Base-by-base conservation (phyloP, 2,888 invertebrate species). In the Dexiosoma caninum region DNA sequence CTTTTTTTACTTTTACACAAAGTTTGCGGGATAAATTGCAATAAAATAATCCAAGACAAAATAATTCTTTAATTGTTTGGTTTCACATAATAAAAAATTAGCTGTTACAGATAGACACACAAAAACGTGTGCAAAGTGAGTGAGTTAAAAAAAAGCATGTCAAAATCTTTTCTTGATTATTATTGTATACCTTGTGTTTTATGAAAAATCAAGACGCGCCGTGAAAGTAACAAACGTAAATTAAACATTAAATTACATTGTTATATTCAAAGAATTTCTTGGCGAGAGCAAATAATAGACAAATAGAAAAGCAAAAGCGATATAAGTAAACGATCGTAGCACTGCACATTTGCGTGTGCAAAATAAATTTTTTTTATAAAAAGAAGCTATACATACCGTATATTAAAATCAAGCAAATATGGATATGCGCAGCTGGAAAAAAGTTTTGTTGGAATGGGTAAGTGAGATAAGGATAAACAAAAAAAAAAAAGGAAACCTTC, bases 381-480 rank as follows among this genome's bases (percentile, higher is more conserved):
- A n/a, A n/a, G n/a, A n/a, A n/a, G n/a, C n/a, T n/a, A n/a, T n/a
- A n/a, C n/a, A n/a, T n/a, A n/a, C n/a, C n/a, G n/a, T n/a, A n/a
- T n/a, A n/a, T n/a, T n/a, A 53, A 76, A 23, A 19, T 27, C n/a
- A 62, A 59, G 42, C 16, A 21, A 64, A 44, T 21, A 82, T 87
- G 86, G 86, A 86, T 55, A 71, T 86, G 35, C 83, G 81, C 59
- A 75, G 64, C 44, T 88, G 88, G 88, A 87, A 87, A 60, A 78
- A 79, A 21, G 76, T 87, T 10, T 72, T 88, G 3, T 32, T 88
- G 51, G 83, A 88, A 66, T 88, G 88, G 88, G 88, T 88, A 84
- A 83, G 83, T 75, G 9, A 10, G 16, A 23, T 37, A 70, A 37
- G 9, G 1, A 9, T 35, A 6, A 37, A 14, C 32, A 4, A 44